A percentile compares a stretch with the other conserved stretches of the same genome.
Conservation (phyloP, 2,113 vertebrate genomes). For the Podarcis cretensis region DNA sequence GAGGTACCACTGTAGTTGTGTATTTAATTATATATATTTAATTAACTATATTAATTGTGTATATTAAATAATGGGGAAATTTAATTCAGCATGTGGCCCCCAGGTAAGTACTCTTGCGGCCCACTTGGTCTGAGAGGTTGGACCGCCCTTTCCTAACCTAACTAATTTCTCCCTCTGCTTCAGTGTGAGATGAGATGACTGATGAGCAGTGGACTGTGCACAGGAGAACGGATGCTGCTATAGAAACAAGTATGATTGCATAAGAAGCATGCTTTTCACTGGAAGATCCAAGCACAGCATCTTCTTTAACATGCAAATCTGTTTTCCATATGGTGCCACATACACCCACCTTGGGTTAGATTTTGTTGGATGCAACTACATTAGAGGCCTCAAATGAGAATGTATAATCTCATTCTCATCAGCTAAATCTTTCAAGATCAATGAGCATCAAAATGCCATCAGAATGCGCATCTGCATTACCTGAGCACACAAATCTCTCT, state of each 20-base stretch:
- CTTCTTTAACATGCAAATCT: neutral
- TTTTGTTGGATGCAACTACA: neutral
- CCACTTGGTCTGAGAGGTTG: too few relatives aligned
- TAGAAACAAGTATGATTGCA: neutral
- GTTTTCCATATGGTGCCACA: neutral
- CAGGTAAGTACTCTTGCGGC: too few relatives aligned
- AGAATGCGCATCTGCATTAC: neutral
- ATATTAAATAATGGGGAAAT: too few relatives aligned
- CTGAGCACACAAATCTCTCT: neutral
- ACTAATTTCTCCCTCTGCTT: neutral
- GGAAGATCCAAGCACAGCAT: neutral
- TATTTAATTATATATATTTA: neutral
- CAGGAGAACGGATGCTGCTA: neutral
- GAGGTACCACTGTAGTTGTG: too few relatives aligned
- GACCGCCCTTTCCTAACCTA: neutral
- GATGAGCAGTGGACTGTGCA: neutral
- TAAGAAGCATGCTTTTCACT: neutral
- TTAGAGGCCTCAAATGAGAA: neutral
- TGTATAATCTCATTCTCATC: neutral
- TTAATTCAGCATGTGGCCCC: too few relatives aligned
- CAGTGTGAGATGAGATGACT: neutral
- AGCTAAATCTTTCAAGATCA: neutral
- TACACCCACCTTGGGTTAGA: neutral
- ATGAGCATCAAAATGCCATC: neutral
- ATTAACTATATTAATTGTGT: too few relatives aligned